These are phyloP conservation scores for Anodontia alba DNA, from an alignment of 2,888 invertebrate genomes.

Conservation along the genomic window DNA sequence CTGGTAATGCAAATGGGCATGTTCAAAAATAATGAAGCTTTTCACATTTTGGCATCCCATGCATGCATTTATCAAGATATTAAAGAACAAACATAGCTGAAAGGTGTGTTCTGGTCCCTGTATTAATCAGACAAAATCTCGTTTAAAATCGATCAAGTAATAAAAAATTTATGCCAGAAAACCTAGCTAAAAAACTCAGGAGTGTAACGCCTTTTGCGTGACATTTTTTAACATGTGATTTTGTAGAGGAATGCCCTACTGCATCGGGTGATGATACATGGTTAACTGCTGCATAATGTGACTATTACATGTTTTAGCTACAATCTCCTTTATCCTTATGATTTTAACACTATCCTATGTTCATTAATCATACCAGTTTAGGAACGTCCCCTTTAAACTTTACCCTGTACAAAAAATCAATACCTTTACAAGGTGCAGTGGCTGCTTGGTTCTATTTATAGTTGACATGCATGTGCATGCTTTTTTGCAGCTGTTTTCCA, in stretches of 20 bases:
- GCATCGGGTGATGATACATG: background rate
- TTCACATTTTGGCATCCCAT: too few species aligned
- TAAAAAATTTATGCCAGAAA: background rate
- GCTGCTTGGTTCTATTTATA: background rate
- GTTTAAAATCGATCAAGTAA: too few species aligned
- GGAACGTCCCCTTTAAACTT: background rate
- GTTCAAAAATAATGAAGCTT: too few species aligned
- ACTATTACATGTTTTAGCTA: background rate
- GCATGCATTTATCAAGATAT: too few species aligned
- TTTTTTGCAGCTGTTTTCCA: too few species aligned
- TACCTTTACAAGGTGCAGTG: background rate
- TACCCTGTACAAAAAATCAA: background rate
- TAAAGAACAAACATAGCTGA: too few species aligned
- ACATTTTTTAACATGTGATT: background rate
- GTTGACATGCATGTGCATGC: background rate
- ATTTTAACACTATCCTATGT: background rate
- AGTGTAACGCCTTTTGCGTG: background rate
- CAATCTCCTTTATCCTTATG: background rate
- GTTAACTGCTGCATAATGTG: constrained; percentile 1
- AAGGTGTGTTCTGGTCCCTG: too few species aligned
- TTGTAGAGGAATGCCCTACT: background rate
- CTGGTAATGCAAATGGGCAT: too few species aligned
- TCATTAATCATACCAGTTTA: background rate
- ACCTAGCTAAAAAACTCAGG: background rate
- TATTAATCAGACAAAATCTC: too few species aligned